Conservation (phyloP, 2,797 vertebrate genomes). For the Apodemus agrarius region DNA sequence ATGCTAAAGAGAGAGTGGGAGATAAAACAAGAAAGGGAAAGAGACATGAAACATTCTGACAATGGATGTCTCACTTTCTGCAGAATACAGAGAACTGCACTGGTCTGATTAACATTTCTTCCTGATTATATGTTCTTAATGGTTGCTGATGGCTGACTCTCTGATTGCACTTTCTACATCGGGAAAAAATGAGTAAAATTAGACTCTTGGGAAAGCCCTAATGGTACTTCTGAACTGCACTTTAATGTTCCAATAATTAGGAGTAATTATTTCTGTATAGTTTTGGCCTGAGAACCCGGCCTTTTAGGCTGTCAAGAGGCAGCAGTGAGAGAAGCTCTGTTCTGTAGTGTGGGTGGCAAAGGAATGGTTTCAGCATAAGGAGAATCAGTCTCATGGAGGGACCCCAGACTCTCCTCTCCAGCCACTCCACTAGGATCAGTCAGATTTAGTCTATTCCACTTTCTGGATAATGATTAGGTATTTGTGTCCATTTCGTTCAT, state of each 20-base stretch:
- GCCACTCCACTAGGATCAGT: not conserved
- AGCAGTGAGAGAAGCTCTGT: not conserved
- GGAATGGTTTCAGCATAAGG: not conserved
- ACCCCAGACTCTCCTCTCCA: not conserved
- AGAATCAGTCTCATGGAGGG: not conserved
- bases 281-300: slow-evolving; percentile 19
- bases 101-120: slow-evolving; percentile 31
- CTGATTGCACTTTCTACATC: slow-evolving; percentile 57
- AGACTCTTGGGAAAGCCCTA: slow-evolving; percentile 62
- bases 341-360: not conserved
- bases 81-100: not conserved
- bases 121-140: slow-evolving; percentile 28
- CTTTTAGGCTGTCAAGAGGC: slow-evolving; percentile 22
- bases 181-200: slow-evolving; percentile 7
- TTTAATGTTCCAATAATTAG: slow-evolving; percentile 64
- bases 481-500: not conserved
- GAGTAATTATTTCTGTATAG: slow-evolving; percentile 61
- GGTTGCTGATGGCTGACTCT: slow-evolving; percentile 53
- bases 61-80: not conserved
- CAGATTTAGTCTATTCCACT: not conserved
- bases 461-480: not conserved
- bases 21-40: not conserved
- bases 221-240: slow-evolving; percentile 24
- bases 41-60: not conserved
- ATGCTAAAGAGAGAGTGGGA: not conserved